Conservation (phyloP, 1,140 invertebrate genomes). For the Trichomalopsis sarcophagae region DNA sequence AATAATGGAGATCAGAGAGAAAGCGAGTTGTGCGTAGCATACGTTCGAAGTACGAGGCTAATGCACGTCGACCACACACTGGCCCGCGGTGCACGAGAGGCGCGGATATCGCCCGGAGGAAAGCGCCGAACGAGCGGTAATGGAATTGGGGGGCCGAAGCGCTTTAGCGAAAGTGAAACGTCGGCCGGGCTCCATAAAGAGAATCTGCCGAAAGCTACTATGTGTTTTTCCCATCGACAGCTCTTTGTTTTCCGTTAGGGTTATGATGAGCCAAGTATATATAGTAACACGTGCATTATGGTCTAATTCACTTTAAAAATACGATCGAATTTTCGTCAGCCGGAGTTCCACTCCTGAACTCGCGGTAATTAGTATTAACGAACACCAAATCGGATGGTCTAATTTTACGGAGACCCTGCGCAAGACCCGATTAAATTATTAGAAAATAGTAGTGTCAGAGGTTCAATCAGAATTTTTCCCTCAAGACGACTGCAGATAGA, state of each 20-base stretch:
- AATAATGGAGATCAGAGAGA: slow-evolving; percentile 13
- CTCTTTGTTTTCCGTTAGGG: not conserved
- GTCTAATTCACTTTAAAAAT: too few relatives aligned
- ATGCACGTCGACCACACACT: not conserved
- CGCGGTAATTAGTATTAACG: too few relatives aligned
- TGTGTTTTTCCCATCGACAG: not conserved
- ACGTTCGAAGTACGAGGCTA: not conserved
- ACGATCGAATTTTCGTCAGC: too few relatives aligned
- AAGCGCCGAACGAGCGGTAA: slow-evolving; percentile 10
- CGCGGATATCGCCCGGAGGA: slow-evolving; percentile 24
- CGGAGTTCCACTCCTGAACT: too few relatives aligned
- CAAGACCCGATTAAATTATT: too few relatives aligned
- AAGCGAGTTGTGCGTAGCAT: not conserved
- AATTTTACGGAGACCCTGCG: too few relatives aligned
- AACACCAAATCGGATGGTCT: too few relatives aligned
- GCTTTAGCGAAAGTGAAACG: slow-evolving; percentile 20
- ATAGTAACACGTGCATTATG: too few relatives aligned
- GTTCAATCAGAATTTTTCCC: too few relatives aligned
- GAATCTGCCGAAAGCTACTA: slow-evolving; percentile 11
- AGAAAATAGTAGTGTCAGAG: too few relatives aligned
- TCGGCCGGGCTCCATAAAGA: not conserved
- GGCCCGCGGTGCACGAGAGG: not conserved
- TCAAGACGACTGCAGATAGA: too few relatives aligned
- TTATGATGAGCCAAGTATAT: too few relatives aligned
- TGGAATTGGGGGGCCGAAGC: not conserved